Percentiles rank a stretch among this genome's conserved stretches.
Evolutionary conservation across 2,888 invertebrate genomes (phyloP).

Genomic region (Cheiracanthium punctorium): DNA sequence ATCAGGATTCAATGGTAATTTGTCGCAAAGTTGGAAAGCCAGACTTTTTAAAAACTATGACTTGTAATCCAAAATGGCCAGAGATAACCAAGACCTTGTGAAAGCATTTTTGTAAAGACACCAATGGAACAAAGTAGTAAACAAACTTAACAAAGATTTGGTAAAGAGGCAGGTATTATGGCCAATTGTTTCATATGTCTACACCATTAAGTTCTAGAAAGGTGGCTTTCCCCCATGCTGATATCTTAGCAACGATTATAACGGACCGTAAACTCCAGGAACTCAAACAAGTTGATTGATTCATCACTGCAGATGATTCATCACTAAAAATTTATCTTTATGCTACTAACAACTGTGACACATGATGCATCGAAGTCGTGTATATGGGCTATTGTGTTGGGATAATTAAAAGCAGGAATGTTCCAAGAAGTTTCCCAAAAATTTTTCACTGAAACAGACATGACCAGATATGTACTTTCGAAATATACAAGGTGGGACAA

Average conservation of each 20-base stretch:
- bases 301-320: not conserved
- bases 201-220: not conserved
- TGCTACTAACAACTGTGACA: not conserved
- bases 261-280: not conserved
- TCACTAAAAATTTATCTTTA: not conserved
- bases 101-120: not conserved
- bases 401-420: not conserved
- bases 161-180: not conserved
- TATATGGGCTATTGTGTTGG: not conserved
- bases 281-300: slow-evolving; percentile 10
- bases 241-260: slow-evolving; percentile 6
- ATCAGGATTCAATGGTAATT: slow-evolving; percentile 11
- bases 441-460: slow-evolving; percentile 16
- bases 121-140: slow-evolving; percentile 9
- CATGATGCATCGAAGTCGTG: slow-evolving; percentile 9
- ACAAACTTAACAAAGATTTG: not conserved
- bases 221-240: not conserved
- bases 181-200: slow-evolving; percentile 19
- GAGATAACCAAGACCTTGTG: not conserved
- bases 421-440: slow-evolving; percentile 16
- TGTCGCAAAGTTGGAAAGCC: slow-evolving; percentile 23
- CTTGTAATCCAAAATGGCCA: not conserved
- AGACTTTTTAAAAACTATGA: not conserved
- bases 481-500: not conserved
- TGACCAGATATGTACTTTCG: slow-evolving; percentile 10